Base-by-base conservation (phyloP, 2,797 vertebrate species). In the Ceryle rudis region DNA sequence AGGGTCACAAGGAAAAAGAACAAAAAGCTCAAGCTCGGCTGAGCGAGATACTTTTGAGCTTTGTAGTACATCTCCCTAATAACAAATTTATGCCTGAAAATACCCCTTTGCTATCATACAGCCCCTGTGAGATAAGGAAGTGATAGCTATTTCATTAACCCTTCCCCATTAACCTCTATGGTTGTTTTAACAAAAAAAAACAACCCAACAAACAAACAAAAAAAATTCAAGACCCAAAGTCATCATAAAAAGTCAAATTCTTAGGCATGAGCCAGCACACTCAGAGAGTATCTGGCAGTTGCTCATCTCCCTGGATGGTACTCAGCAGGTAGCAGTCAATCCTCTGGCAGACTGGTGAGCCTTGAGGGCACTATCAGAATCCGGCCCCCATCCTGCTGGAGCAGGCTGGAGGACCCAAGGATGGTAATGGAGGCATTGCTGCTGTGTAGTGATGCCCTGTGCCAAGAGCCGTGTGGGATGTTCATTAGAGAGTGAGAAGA, bases 381-480 rank as follows among this genome's bases (percentile, higher is more conserved):
- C 19, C 0, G 1, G 26, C 13, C 15, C 21, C 19, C 5, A 31
- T n/a, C 28, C 67, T 71, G 25, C 41, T 2, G 5, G 31, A 9
- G 8, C 0, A 0, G 35, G 54, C 5, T 14, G 41, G 51, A 86
- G 42, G 42, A 64, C 11, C 18, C 7, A 2, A 51, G 42, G 81
- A 37, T 4, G 5, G 61, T 6, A 28, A 64, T 31, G 46, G 69
- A 88, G 67, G 60, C 33, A 9, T 5, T 0, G 4, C 33, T 65
- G 73, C 18, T 22, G 28, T 0, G 0, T 0, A 2, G 23, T 19
- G 73, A 82, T 87, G 84, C 44, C 71, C 57, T 29, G 80, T 2
- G 1, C 55, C 11, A n/a, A 44, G 23, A 54, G 25, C 78, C 28
- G 2, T 0, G 62, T 62, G 47, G 51, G 73, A 49, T 4, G 1